phyloP scores from a whole-genome alignment of 2,797 vertebrate genomes.

The Choloepus didactylus region DNA sequence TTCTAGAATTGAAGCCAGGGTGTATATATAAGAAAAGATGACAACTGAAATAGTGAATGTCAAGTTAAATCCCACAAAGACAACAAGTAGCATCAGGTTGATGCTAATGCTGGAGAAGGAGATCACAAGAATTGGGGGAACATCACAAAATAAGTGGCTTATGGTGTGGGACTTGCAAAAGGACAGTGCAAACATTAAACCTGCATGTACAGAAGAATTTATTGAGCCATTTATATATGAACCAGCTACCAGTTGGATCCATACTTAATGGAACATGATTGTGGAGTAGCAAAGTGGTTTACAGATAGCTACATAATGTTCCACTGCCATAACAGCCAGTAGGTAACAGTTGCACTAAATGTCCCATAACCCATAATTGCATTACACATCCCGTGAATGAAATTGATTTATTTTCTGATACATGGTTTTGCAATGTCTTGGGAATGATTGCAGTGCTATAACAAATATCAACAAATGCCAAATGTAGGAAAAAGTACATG shows the following conservation, averaged over 20 bases:
- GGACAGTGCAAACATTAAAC: constrained; percentile 68
- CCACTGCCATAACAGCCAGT: constrained; percentile 67
- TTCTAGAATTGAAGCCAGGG: constrained; percentile 40
- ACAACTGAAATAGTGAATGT: not conserved
- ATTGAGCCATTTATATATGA: constrained; percentile 62
- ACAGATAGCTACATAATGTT: constrained; percentile 70
- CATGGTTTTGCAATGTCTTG: constrained; percentile 73
- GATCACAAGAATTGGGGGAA: constrained; percentile 50
- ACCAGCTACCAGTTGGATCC: constrained; percentile 19
- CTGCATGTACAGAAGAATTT: constrained; percentile 69
- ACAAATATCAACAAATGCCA: constrained; percentile 76
- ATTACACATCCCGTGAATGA: constrained; percentile 51
- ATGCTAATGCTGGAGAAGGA: constrained; percentile 49
- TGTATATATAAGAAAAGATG: not conserved
- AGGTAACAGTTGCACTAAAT: constrained; percentile 69
- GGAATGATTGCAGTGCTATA: constrained; percentile 74
- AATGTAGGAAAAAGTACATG: constrained; percentile 59
- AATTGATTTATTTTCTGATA: constrained; percentile 48
- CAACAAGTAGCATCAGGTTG: not conserved
- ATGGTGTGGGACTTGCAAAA: constrained; percentile 70
- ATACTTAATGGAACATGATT: constrained; percentile 47
- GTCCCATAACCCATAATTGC: constrained; percentile 54
- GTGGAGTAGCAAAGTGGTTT: constrained; percentile 62
- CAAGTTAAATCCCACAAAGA: constrained; percentile 73
- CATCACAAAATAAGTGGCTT: constrained; percentile 77